A percentile compares a stretch with the other conserved stretches of the same genome.
Evolutionary conservation across 2,113 vertebrate genomes (phyloP).

Genomic region (Strigops habroptila): DNA sequence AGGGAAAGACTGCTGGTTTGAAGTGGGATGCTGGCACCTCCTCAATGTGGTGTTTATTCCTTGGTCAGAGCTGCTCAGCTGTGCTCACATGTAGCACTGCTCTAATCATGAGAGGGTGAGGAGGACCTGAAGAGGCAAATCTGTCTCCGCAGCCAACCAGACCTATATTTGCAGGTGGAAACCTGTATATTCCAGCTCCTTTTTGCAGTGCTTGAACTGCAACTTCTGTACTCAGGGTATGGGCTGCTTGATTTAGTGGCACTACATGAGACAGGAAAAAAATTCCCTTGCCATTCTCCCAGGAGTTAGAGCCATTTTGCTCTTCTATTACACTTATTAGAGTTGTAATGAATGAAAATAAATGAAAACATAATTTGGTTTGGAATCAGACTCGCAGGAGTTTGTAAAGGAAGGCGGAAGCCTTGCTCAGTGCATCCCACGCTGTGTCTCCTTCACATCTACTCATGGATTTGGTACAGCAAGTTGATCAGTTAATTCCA

Average conservation of each 20-base stretch:
- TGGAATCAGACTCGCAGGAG: neutral
- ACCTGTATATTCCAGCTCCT: neutral
- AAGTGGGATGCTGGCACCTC: neutral
- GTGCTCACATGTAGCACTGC: accelerated
- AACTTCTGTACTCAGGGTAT: neutral
- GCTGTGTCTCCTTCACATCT: neutral
- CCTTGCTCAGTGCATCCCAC: neutral
- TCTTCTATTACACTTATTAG: neutral
- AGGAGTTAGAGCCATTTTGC: neutral
- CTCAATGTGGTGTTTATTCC: neutral
- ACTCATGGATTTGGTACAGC: neutral
- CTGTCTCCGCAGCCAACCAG: neutral
- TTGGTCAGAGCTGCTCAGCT: neutral
- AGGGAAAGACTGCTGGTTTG: neutral
- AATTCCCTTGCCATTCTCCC: neutral
- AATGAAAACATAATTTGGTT: neutral
- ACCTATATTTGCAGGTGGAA: neutral
- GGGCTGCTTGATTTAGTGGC: neutral
- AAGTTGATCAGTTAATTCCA: neutral
- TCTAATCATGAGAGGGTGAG: neutral
- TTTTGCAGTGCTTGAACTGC: neutral
- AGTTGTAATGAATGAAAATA: neutral
- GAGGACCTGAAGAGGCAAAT: neutral
- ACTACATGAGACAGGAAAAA: neutral
- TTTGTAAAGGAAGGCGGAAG: neutral